These are phyloP conservation scores for Myopa testacea DNA, from an alignment of 2,888 invertebrate genomes.

Conservation along the genomic window DNA sequence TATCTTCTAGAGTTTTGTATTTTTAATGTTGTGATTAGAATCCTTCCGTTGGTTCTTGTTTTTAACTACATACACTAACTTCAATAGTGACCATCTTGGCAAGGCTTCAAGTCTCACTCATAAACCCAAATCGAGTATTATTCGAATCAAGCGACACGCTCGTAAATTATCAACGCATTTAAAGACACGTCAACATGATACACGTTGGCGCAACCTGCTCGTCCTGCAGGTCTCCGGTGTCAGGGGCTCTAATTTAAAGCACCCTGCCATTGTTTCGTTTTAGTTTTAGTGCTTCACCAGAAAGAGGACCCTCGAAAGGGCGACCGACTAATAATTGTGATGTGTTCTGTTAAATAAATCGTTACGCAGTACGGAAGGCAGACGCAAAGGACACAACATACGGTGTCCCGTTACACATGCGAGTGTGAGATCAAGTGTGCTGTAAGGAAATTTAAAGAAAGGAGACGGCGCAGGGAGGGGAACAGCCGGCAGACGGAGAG, in stretches of 20 bases:
- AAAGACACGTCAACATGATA: constrained; percentile 14
- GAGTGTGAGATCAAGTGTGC: constrained; percentile 41
- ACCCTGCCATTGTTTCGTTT: constrained; percentile 42
- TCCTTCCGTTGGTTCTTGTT: too few relatives aligned
- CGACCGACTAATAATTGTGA: constrained; percentile 3
- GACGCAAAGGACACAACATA: constrained; percentile 43
- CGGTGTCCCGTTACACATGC: constrained; percentile 64
- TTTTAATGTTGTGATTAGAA: too few relatives aligned
- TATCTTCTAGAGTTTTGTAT: too few relatives aligned
- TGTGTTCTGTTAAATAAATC: constrained; percentile 33
- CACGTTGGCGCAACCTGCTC: neutral
- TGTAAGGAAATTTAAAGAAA: constrained; percentile 19
- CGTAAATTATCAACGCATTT: constrained; percentile 19
- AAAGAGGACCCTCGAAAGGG: constrained; percentile 46
- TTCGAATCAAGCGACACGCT: neutral
- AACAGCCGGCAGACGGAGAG: neutral
- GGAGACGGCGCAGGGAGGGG: neutral
- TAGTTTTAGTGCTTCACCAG: constrained; percentile 57
- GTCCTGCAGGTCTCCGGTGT: constrained; percentile 3
- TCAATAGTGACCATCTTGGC: too few relatives aligned
- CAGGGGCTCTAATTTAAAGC: neutral
- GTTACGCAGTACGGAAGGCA: constrained; percentile 50
- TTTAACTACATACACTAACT: too few relatives aligned
- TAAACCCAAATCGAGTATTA: too few relatives aligned
- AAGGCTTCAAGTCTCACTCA: too few relatives aligned